Percentiles rank a stretch among this genome's conserved stretches.
These are phyloP conservation scores for Opisthograptis luteolata DNA, from an alignment of 2,888 invertebrate species.

Conservation along the genomic window DNA sequence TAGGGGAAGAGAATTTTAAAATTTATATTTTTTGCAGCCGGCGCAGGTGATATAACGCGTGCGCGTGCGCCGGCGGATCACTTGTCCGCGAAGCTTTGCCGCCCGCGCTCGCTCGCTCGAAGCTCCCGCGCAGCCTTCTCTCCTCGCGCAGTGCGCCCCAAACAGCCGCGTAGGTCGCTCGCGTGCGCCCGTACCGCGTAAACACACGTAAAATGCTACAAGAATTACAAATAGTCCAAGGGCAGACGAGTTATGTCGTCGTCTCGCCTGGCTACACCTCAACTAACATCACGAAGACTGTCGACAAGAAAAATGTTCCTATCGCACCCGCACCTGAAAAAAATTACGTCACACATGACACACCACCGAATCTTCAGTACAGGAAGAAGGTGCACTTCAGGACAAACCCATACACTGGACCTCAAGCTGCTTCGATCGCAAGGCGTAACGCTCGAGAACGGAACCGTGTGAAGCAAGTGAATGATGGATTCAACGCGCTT, in stretches of 20 bases:
- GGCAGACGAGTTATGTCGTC: constrained; percentile 86
- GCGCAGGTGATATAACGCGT: constrained; percentile 84
- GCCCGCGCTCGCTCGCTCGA: constrained; percentile 62
- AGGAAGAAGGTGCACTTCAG: constrained; percentile 90
- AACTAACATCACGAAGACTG: constrained; percentile 69
- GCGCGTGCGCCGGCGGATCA: constrained; percentile 81
- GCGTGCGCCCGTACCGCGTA: constrained; percentile 58
- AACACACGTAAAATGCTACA: constrained; percentile 74
- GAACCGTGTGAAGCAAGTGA: constrained; percentile 97
- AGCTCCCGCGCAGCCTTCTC: constrained; percentile 61
- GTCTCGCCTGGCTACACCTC: constrained; percentile 81
- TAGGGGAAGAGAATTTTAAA: constrained; percentile 84
- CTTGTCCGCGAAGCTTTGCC: constrained; percentile 76
- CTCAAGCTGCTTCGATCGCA: constrained; percentile 94
- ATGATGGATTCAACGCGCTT: constrained; percentile 95
- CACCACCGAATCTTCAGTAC: constrained; percentile 85
- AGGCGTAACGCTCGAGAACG: constrained; percentile 96
- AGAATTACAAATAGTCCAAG: constrained; percentile 81
- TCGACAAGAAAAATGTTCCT: constrained; percentile 81
- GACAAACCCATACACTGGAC: constrained; percentile 85
- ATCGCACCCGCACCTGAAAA: constrained; percentile 85
- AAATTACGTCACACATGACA: constrained; percentile 79
- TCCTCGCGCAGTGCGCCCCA: constrained; percentile 59
- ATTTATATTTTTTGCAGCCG: constrained; percentile 84
- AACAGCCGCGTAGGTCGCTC: constrained; percentile 67